Percentiles rank a stretch among this genome's conserved stretches.
Evolutionary conservation across 2,797 vertebrate genomes (phyloP).

Genomic region (Glyptemys insculpta): DNA sequence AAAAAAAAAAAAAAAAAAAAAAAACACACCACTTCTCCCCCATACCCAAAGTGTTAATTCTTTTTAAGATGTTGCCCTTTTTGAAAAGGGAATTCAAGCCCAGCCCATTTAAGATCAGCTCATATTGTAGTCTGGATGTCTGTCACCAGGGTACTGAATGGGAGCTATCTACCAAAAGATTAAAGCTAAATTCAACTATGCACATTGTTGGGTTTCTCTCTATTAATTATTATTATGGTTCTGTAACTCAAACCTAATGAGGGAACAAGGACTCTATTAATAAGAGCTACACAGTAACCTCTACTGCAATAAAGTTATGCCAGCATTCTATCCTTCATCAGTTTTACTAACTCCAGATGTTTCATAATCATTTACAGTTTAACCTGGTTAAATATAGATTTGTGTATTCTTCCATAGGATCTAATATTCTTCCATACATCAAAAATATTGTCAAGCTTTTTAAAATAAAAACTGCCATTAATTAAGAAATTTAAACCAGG

Average conservation of each 20-base stretch:
- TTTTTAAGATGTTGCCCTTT: slow-evolving; percentile 1
- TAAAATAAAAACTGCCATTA: not conserved
- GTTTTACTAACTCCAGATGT: slow-evolving; percentile 74
- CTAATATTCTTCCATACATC: not conserved
- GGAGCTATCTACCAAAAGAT: slow-evolving; percentile 67
- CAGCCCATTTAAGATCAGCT: not conserved
- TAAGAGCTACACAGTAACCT: slow-evolving; percentile 74
- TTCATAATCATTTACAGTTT: slow-evolving; percentile 44
- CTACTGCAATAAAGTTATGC: slow-evolving; percentile 63
- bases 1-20: not conserved
- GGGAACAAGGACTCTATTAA: slow-evolving; percentile 75
- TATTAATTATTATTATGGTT: slow-evolving; percentile 33
- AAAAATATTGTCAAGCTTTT: not conserved
- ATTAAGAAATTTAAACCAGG: slow-evolving; percentile 7
- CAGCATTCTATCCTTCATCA: slow-evolving; percentile 23
- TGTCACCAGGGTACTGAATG: slow-evolving; percentile 26
- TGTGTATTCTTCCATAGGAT: not conserved
- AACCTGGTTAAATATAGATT: slow-evolving; percentile 35
- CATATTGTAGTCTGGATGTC: slow-evolving; percentile 32
- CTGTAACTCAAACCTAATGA: slow-evolving; percentile 76
- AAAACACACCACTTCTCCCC: rapidly evolving
- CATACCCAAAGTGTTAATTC: not conserved
- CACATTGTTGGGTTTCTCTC: not conserved
- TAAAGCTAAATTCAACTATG: slow-evolving; percentile 59
- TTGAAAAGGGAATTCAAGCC: not conserved